Conservation (phyloP, 1,140 invertebrate species). For the Manduca sexta region DNA sequence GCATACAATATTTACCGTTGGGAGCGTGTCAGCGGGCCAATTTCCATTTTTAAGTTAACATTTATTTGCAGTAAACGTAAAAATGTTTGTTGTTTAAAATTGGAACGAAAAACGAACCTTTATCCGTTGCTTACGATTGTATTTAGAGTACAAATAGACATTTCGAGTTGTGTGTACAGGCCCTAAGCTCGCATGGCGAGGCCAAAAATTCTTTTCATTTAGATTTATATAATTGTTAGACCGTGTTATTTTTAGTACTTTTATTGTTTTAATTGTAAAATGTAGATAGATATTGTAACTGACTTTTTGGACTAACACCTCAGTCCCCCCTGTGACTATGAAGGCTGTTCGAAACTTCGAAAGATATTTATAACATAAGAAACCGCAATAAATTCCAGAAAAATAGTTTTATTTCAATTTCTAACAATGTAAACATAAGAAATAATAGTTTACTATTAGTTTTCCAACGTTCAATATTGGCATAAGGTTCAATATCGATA, state of each 20-base stretch:
- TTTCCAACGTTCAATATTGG: no score
- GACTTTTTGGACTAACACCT: no score
- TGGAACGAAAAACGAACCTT: constrained; percentile 7
- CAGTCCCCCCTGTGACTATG: no score
- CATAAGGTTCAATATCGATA: not conserved
- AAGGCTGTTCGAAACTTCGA: no score
- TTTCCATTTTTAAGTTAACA: constrained; percentile 23
- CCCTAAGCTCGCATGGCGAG: constrained; percentile 25
- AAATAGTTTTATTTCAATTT: no score
- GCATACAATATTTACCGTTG: constrained; percentile 16
- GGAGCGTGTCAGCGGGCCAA: constrained; percentile 23
- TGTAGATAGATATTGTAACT: no score
- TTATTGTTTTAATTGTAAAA: no score
- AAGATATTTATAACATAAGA: no score
- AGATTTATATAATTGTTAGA: not conserved
- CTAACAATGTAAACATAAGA: no score
- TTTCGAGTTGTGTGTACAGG: constrained; percentile 38
- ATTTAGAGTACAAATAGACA: constrained; percentile 42
- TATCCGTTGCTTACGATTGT: constrained; percentile 34
- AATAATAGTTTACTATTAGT: no score
- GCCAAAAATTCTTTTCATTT: constrained; percentile 11
- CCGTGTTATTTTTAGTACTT: no score
- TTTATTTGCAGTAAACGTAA: constrained; percentile 17
- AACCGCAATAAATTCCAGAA: no score
- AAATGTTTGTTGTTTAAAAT: not conserved